These are phyloP conservation scores for Trichosurus vulpecula DNA, from an alignment of 2,797 vertebrate genomes.

Conservation along the genomic window DNA sequence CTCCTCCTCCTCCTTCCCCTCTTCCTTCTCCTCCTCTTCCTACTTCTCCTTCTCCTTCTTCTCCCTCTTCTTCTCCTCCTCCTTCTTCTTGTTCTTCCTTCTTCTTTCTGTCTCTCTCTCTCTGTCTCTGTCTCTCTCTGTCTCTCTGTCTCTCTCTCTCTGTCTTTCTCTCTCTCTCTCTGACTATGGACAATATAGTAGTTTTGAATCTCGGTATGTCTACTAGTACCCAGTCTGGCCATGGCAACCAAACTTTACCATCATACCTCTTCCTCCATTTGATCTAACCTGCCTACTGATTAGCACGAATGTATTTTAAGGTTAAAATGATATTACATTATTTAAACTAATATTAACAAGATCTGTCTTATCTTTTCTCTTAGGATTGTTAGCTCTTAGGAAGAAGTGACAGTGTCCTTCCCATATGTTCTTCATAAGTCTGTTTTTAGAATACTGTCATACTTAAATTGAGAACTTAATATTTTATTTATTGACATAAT, in stretches of 20 bases:
- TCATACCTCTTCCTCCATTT: background rate
- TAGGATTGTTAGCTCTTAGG: background rate
- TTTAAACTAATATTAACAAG: background rate
- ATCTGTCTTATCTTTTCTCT: background rate
- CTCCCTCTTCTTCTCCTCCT: background rate
- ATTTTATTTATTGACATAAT: background rate
- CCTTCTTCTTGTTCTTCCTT: no score
- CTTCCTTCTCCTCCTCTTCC: no score
- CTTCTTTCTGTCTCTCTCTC: no score
- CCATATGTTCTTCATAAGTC: background rate
- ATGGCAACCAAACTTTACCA: background rate
- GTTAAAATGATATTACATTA: background rate
- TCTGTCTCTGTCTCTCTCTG: background rate
- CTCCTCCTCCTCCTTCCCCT: no score
- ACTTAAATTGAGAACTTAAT: background rate
- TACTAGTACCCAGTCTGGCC: background rate
- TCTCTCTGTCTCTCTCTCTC: background rate
- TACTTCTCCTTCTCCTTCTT: background rate
- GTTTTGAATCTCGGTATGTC: background rate
- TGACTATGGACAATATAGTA: background rate
- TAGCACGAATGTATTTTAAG: background rate
- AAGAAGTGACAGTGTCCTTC: background rate
- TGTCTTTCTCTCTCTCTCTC: background rate
- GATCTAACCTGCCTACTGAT: background rate
- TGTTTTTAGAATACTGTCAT: background rate